Base-by-base conservation (phyloP, 2,888 invertebrate genomes). In the Luffia ferchaultella region DNA sequence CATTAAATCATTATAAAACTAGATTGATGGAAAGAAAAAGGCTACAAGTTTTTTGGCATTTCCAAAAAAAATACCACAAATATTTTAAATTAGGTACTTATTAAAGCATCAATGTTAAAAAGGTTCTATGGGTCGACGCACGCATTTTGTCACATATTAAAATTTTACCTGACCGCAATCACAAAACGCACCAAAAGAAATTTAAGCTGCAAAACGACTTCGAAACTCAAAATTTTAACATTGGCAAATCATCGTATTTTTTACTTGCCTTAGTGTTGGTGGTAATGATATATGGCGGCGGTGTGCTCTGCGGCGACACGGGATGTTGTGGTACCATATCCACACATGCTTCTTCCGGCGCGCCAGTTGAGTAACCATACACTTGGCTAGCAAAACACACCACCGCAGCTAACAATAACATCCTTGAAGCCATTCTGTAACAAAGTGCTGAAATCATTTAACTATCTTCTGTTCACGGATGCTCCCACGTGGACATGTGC, bases 261-360 rank as follows among this genome's bases (percentile, higher is more conserved):
- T 78, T 2, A 67, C 12, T 12, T 69, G 79, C 74, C 72, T 78
- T 68, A 58, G 79, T 59, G 71, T 70, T 80, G 18, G 79, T 70
- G 9, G 70, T 73, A 45, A 89, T 71, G 51, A 68, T 77, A 70
- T 90, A 92, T 0, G 91, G 91, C 0, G 89, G 69, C 0, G 73
- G 57, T 0, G 75, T 60, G 15, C 71, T 73, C 70, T 90, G 88
- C 1, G 88, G 73, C 0, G 78, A 68, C 2, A 86, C 87, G 0
- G 87, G 87, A 66, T 92, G 92, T 62, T 87, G 85, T 0, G 92
- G 92, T 5, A 85, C 79, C 86, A 91, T 87, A 65, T 89, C 88
- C n/a, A 65, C 70, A 72, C 91, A 91, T 19, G 88, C 86, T 42
- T 74, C 76, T 18, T 73, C 70, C 0, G 90, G 91, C 1, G 90